These are phyloP conservation scores for Lasius fuliginosus DNA, from an alignment of 2,888 invertebrate species.

Conservation along the genomic window DNA sequence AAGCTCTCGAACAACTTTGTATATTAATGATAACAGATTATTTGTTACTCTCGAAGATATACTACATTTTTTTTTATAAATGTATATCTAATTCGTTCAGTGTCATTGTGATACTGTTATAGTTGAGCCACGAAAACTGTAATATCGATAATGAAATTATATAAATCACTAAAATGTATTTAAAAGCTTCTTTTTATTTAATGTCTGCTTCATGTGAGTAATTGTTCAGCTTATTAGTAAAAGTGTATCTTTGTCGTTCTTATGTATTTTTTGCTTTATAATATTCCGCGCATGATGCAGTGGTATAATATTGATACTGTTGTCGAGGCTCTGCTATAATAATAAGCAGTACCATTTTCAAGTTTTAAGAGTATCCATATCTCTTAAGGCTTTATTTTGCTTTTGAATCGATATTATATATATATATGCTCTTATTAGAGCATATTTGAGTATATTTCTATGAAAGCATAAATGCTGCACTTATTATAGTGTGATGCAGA, in stretches of 20 bases:
- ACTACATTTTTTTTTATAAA: constrained; percentile 45
- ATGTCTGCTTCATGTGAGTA: constrained; percentile 52
- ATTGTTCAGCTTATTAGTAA: constrained; percentile 56
- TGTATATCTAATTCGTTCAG: constrained; percentile 45
- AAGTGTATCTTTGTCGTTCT: constrained; percentile 48
- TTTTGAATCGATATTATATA: constrained; percentile 6
- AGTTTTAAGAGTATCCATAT: constrained; percentile 43
- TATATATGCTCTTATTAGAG: background rate
- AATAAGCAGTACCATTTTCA: constrained; percentile 40
- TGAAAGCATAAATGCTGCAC: background rate
- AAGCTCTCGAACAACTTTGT: constrained; percentile 44
- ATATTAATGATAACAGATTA: constrained; percentile 33
- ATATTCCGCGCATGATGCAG: constrained; percentile 58
- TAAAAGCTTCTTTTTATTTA: constrained; percentile 52
- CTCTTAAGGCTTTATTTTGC: constrained; percentile 44
- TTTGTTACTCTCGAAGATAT: constrained; percentile 39
- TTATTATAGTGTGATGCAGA: background rate
- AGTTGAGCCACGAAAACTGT: constrained; percentile 63
- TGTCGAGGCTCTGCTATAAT: constrained; percentile 64
- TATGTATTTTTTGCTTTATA: constrained; percentile 47
- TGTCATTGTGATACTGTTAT: constrained; percentile 57
- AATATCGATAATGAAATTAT: constrained; percentile 34
- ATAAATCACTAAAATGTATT: constrained; percentile 35
- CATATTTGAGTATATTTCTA: background rate
- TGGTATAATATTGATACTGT: constrained; percentile 56